Base-by-base conservation (phyloP, 64 coral and sea anemone genomes). In the Pocillopora damicornis region DNA sequence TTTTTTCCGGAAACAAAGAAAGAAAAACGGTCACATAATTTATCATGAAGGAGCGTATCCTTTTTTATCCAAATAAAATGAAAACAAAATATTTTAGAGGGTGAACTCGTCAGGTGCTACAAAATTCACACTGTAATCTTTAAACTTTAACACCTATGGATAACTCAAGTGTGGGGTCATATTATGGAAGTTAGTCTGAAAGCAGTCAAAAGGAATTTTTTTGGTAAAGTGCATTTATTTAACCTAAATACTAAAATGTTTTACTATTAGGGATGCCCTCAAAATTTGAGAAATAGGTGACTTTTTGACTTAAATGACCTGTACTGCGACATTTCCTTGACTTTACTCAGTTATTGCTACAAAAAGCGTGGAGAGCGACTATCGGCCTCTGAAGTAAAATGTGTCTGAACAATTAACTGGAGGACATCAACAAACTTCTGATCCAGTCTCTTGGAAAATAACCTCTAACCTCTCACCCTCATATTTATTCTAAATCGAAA, bases 321-420 rank as follows among this genome's bases (percentile, higher is more conserved):
- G 6, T 45, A 45, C 42, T 45, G 42, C 42, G 6, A 36, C 37
- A 65, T 13, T 15, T 81, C 87, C 63, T 94, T 94, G 20, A 89
- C 88, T 25, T 35, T 75, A 2, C 9, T 62, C 81, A 94, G 92
- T 98, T 65, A 98, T 98, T 81, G 92, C 92, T 77, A 86, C 93
- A 14, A 98, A 98, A 59, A 94, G 93, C 56, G 79, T 95, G 75
- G 96, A 98, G 80, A 98, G 96, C 80, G 96, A 98, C 77, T 98
- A 98, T 73, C 76, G 93, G 37, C 90, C 93, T 5, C 62, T 99
- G 66, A 99, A 99, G 59, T 83, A 95, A 37, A 80, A 91, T 22
- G 97, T 95, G 45, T 86, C 91, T 35, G 77, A 75, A 63, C 90
- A 95, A n/a, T n/a, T n/a, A n/a, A n/a, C 35, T 99, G 35, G 97